A percentile compares a stretch with the other conserved stretches of the same genome.
These are phyloP conservation scores for Machaerirhynchus nigripectus DNA, from an alignment of 2,113 vertebrate species.

Conservation along the genomic window DNA sequence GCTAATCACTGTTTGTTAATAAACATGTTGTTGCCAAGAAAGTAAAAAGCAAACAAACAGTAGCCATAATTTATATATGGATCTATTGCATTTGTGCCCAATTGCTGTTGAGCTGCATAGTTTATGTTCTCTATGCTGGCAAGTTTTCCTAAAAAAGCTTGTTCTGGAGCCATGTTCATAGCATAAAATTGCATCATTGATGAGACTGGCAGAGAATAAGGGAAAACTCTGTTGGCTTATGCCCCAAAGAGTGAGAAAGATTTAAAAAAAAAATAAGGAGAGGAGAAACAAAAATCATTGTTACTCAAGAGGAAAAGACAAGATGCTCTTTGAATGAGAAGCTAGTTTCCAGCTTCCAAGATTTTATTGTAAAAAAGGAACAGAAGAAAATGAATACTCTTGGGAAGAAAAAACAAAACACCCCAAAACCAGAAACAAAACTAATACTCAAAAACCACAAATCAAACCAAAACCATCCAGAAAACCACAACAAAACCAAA, in stretches of 20 bases:
- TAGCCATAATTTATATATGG: constrained; percentile 21
- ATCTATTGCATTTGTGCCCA: not conserved
- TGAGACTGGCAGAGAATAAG: constrained; percentile 37
- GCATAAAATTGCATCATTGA: constrained; percentile 31
- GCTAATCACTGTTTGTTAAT: not conserved
- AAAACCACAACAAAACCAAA: not conserved
- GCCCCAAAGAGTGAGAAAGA: not conserved
- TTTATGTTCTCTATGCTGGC: not conserved
- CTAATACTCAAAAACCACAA: not conserved
- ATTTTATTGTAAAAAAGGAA: not conserved
- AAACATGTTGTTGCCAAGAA: not conserved
- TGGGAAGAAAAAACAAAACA: not conserved
- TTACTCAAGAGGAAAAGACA: not conserved
- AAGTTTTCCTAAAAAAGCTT: not conserved
- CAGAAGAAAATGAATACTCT: not conserved
- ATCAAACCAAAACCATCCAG: not conserved
- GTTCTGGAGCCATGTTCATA: not conserved
- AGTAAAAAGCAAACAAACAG: constrained; percentile 16
- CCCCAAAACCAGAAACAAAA: accelerated
- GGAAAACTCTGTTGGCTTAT: not conserved
- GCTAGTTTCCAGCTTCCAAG: not conserved
- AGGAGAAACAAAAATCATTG: not conserved
- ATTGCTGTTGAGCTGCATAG: not conserved
- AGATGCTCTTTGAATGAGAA: not conserved
- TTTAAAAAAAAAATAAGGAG: not conserved